Evolutionary conservation across 2,113 vertebrate genomes (phyloP), one percentile per base, ranked within the genome.

Genomic region (Daboia siamensis): DNA sequence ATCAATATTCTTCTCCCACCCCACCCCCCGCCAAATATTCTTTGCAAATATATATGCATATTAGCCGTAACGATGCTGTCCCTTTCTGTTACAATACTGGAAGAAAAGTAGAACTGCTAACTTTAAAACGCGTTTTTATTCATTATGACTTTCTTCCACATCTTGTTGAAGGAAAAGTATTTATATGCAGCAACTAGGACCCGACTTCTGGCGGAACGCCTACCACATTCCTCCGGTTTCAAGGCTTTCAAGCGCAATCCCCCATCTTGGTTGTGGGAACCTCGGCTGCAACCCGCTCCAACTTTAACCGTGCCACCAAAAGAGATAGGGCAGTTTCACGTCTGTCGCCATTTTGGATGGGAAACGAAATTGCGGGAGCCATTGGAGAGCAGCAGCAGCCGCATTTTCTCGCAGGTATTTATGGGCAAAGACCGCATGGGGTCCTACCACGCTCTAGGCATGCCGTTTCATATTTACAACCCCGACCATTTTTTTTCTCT

Each of bases 251-350:
- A 59, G 24, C 2, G 1, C 5, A 15, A 8, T 9, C 11, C 55
- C 3, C 90, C 93, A 91, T 91, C 46, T 91, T 91, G 24, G 87
- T 64, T 89, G 33, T 88, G 91, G 91, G 52, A 56, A 69, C 13
- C 29, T 24, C 4, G 54, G 29, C 7, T 6, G 59, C 20, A 1
- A 1, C 13, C 6, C 20, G 4, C 5, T 3, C 11, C 21, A 23
- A 55, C 15, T 20, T 29, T 59, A 57, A 56, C 54, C 0, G 64
- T 90, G 23, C 29, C 13, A 24, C 1, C 39, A 24, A 24, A 17
- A 51, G 3, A 86, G 57, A 91, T 88, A 89, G 90, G 55, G 90
- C 90, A 64, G n/a, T 20, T 91, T 93, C 86, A 89, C 3, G 0
- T 15, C 23, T 5, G 55, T 4, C 54, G 90, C 93, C 93, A 88